Percentiles rank a stretch among this genome's conserved stretches.
Conservation (phyloP, 2,888 invertebrate genomes). For the Alloscopus bannaensis region DNA sequence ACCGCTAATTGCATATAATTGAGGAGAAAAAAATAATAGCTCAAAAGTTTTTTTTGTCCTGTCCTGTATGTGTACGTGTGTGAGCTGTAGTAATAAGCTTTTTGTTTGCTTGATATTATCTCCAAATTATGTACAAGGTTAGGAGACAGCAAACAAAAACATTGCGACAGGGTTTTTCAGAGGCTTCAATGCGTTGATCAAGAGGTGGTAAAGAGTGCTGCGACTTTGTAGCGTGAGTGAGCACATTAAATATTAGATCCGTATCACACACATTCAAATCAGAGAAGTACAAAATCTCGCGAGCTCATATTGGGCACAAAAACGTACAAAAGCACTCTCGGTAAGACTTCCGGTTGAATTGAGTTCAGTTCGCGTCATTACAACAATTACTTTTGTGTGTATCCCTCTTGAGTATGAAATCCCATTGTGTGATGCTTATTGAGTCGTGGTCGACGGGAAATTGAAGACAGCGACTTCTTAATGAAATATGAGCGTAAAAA, state of each 20-base stretch:
- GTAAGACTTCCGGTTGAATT: slow-evolving; percentile 43
- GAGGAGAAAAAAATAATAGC: neutral
- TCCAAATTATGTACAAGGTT: slow-evolving; percentile 15
- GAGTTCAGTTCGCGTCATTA: slow-evolving; percentile 30
- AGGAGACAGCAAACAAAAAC: neutral
- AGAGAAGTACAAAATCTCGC: neutral
- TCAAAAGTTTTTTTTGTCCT: neutral
- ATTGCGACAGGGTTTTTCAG: neutral
- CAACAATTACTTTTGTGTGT: slow-evolving; percentile 6
- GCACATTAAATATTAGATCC: no score
- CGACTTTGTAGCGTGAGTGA: no score
- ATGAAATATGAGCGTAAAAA: slow-evolving; percentile 25
- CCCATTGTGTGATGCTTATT: slow-evolving; percentile 21
- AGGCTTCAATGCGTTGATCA: neutral
- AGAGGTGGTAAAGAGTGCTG: no score
- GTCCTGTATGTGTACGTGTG: no score
- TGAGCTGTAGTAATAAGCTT: slow-evolving; percentile 6
- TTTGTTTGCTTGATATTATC: slow-evolving; percentile 2
- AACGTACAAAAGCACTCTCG: no score
- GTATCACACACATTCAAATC: neutral
- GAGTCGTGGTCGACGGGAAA: slow-evolving; percentile 32
- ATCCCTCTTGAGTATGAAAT: slow-evolving; percentile 4
- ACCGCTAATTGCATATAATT: slow-evolving; percentile 40
- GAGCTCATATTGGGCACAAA: no score
- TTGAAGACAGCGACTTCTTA: slow-evolving; percentile 40